Evolutionary conservation across 1,140 invertebrate species (phyloP).

Genomic region (Scaptomyza pallida): DNA sequence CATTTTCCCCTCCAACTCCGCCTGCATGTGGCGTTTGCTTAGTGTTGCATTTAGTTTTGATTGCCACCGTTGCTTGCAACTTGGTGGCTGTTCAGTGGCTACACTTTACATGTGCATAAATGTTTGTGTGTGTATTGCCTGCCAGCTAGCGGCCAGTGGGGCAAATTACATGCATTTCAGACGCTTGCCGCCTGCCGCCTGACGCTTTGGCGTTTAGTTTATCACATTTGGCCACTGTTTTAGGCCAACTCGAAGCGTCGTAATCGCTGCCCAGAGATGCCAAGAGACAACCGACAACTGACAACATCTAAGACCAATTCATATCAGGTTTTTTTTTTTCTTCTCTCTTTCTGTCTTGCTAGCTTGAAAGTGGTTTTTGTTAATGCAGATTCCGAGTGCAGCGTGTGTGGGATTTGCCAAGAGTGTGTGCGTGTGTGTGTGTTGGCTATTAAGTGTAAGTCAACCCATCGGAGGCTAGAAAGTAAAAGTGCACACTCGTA

Average conservation of each 20-base stretch:
- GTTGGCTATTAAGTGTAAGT: conserved; percentile 22
- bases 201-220: conserved; percentile 65
- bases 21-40: conserved; percentile 23
- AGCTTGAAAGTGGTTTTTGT: conserved; percentile 43
- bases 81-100: conserved; percentile 6
- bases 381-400: conserved; percentile 14
- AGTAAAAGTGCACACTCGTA: conserved; percentile 55
- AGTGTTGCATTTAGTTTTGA: conserved; percentile 67
- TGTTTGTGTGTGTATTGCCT: conserved; percentile 37
- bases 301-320: conserved; percentile 57
- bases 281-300: conserved; percentile 33
- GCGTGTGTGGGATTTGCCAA: conserved; percentile 55
- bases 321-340: conserved; percentile 62
- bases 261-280: conserved; percentile 28
- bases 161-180: conserved; percentile 65
- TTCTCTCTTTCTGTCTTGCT: not conserved
- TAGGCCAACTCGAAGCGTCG: conserved; percentile 16
- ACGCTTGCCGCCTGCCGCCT: conserved; percentile 51
- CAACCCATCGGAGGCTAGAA: conserved; percentile 44
- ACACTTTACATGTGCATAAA: conserved; percentile 48
- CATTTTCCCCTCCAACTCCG: not conserved
- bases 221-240: conserved; percentile 66
- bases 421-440: not conserved
- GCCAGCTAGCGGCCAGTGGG: conserved; percentile 23
- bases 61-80: conserved; percentile 47